Base-by-base conservation (phyloP, 2,113 vertebrate species). In the Sander vitreus region DNA sequence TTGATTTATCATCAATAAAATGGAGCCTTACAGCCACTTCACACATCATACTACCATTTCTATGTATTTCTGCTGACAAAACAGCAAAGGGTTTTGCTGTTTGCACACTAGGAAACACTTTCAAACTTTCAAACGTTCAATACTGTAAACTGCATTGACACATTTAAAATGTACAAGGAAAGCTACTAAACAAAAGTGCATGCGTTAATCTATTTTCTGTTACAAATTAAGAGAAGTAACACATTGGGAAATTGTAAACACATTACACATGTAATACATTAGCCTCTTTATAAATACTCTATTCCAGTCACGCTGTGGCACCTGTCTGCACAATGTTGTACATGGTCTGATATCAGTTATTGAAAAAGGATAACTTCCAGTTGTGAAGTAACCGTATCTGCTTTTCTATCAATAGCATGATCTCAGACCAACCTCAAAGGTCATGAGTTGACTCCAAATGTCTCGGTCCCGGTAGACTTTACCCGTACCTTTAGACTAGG, bases 321-420 rank as follows among this genome's bases (percentile, higher is more conserved):
- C 27, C 54, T 73, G 57, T 53, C 80, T 58, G n/a, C 77, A 57
- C 60, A 11, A 39, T 8, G 74, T 33, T 73, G 65, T 25, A 58
- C 63, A 78, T 59, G 75, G 48, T 27, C 70, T 72, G 58, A 80
- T 70, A 83, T 78, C 79, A 86, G 70, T 81, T 89, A 89, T 92
- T 93, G 80, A 88, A 88, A 90, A 90, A 90, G 92, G 85, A 94
- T 90, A 91, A 84, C 81, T 93, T 92, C 88, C 88, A 72, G 82
- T 87, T 92, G 92, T 78, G 76, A 63, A 83, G 92, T 90, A 94
- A 95, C 91, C 53, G 65, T 57, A 93, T 90, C 39, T 81, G 78
- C 72, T 70, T 70, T 74, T 87, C 87, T 87, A 89, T 95, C 91
- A 93, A 92, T 95, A 90, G 75, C 80, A 91, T n/a, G 82, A 83